Base-by-base conservation (phyloP, 2,113 vertebrate genomes). In the Eulacestoma nigropectus region DNA sequence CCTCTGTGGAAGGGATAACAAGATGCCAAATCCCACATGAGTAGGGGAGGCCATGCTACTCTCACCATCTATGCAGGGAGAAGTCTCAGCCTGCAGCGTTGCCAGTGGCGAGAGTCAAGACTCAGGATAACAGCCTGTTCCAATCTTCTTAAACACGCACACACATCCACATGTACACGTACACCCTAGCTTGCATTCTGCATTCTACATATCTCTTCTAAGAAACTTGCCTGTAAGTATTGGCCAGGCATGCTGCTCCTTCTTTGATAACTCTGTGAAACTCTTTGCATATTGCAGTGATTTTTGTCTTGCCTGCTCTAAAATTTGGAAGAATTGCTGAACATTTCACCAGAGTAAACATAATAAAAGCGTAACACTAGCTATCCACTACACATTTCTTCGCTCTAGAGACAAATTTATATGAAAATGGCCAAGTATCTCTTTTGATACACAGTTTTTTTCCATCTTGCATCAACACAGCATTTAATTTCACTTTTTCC, bases 131-230 rank as follows among this genome's bases (percentile, higher is more conserved):
- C 5, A 94, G 56, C 39, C 49, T 67, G 42, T 16, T 55, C 47
- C 56, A 53, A 18, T 39, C 65, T 10, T 57, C 64, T 52, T 25
- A 59, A 9, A 33, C 33, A 35, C 13, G 19, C 59, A 18, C 59
- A 18, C 59, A 22, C 21, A 23, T 6, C 11, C 49, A 27, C 47
- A 46, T 0, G 0, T 12, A 9, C 57, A 16, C 7, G 4, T 16
- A 18, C 23, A 37, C 1, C 1, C 30, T 7, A 37, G 21, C 30
- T 15, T 25, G 16, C 20, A 11, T 57, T 56, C n/a, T 72, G 65
- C 41, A 13, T 52, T 74, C 64, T 47, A 18, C 12, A 42, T 10
- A 26, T 8, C 50, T 57, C 47, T 50, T 63, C 13, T 8, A n/a
- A 67, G 35, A 50, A 30, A 23, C 30, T 46, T n/a, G 12, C 21